Evolutionary conservation across 1,140 invertebrate species (phyloP).

Genomic region (Penaeus japonicus): DNA sequence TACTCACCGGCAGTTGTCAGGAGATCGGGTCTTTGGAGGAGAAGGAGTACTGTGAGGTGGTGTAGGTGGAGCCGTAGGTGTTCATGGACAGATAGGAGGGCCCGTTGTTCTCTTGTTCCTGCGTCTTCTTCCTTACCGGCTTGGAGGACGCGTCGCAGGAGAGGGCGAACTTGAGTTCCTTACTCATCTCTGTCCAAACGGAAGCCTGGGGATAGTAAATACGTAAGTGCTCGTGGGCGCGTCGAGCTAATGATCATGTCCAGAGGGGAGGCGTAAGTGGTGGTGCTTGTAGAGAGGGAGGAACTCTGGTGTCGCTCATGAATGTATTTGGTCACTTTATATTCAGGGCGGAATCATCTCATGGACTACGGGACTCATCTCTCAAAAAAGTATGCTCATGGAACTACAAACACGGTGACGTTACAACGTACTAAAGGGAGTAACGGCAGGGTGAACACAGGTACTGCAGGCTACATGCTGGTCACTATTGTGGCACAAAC

Average conservation of each 20-base stretch:
- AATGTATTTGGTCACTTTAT: too few relatives aligned
- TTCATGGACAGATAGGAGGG: constrained; percentile 47
- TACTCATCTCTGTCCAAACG: constrained; percentile 74
- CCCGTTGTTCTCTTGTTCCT: constrained; percentile 11
- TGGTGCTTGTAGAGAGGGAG: too few relatives aligned
- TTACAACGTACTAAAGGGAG: too few relatives aligned
- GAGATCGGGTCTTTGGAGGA: constrained; percentile 40
- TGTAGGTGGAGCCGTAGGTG: constrained; percentile 47
- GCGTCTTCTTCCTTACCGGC: constrained; percentile 59
- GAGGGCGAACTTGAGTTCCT: constrained; percentile 78
- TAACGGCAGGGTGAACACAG: too few relatives aligned
- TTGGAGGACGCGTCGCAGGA: constrained; percentile 79
- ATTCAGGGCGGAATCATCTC: too few relatives aligned
- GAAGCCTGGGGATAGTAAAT: constrained; percentile 68
- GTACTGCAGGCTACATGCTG: too few relatives aligned
- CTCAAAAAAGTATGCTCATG: too few relatives aligned
- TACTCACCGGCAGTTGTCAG: constrained; percentile 37
- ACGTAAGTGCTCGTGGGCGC: constrained; percentile 31
- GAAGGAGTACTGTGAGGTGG: constrained; percentile 53
- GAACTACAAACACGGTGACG: too few relatives aligned
- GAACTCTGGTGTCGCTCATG: too few relatives aligned
- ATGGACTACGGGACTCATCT: too few relatives aligned
- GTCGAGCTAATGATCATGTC: constrained; percentile 2
- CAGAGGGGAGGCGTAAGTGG: not conserved
- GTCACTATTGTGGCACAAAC: too few relatives aligned